Conservation (phyloP, 2,797 vertebrate species). For the Siniperca undulata region DNA sequence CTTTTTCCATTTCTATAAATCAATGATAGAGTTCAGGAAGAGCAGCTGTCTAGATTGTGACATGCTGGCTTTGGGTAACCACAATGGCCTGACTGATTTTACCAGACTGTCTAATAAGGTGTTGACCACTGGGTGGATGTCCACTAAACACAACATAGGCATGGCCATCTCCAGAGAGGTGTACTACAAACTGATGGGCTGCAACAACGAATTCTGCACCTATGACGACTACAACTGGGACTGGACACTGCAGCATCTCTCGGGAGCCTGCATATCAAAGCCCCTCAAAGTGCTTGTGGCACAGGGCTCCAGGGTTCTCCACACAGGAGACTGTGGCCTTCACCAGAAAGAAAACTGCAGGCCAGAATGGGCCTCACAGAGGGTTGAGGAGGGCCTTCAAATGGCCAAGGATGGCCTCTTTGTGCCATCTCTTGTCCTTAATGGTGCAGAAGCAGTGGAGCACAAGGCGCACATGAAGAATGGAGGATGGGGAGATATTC, state of each 20-base stretch:
- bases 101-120: conserved; percentile 72
- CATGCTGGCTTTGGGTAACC: conserved; percentile 84
- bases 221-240: conserved; percentile 92
- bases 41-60: conserved; percentile 81
- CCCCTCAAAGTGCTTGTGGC: conserved; percentile 84
- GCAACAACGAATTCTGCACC: conserved; percentile 84
- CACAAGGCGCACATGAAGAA: conserved; percentile 85
- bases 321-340: conserved; percentile 87
- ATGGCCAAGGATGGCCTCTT: conserved; percentile 73
- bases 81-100: conserved; percentile 75
- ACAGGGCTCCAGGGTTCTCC: conserved; percentile 83
- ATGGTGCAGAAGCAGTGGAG: conserved; percentile 61
- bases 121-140: conserved; percentile 83
- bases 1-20: conserved; percentile 81
- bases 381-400: conserved; percentile 64
- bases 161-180: conserved; percentile 84
- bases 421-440: conserved; percentile 72
- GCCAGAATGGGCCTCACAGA: conserved; percentile 77
- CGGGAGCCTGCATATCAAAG: conserved; percentile 85
- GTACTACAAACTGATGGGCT: conserved; percentile 89
- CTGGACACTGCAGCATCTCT: conserved; percentile 88
- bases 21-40: conserved; percentile 74
- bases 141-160: conserved; percentile 86
- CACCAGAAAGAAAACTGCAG: conserved; percentile 82
- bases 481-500: conserved; percentile 88